Conservation (phyloP, 2,797 vertebrate species). For the Gambusia yucatana region DNA sequence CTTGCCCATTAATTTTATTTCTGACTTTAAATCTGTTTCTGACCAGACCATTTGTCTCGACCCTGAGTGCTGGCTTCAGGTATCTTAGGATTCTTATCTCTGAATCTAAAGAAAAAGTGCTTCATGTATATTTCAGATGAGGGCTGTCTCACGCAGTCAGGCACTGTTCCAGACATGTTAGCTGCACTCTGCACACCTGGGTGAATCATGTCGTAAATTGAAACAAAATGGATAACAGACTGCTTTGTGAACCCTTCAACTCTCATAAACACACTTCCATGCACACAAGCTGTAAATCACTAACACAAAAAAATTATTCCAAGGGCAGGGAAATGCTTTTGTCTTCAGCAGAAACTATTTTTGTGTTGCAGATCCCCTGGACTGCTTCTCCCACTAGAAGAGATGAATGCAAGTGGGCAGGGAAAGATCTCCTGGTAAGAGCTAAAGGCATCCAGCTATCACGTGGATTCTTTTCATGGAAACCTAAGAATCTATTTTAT, state of each 20-base stretch:
- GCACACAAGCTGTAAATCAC: constrained; percentile 41
- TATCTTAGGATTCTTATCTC: constrained; percentile 65
- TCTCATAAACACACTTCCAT: constrained; percentile 33
- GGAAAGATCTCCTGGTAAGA: constrained; percentile 95
- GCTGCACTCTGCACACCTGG: constrained; percentile 79
- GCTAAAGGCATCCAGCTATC: constrained; percentile 32
- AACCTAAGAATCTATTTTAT: neutral
- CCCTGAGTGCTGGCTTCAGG: constrained; percentile 47
- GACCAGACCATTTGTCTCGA: constrained; percentile 34
- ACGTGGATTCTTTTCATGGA: constrained; percentile 8
- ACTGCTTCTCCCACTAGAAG: constrained; percentile 89
- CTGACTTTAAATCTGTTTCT: constrained; percentile 28
- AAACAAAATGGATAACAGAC: constrained; percentile 82
- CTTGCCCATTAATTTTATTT: constrained; percentile 15
- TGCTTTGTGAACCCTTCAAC: constrained; percentile 63
- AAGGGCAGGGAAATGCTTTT: constrained; percentile 14
- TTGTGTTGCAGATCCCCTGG: constrained; percentile 90
- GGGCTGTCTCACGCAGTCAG: constrained; percentile 75
- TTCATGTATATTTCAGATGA: constrained; percentile 80
- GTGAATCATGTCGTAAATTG: constrained; percentile 83
- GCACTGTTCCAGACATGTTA: constrained; percentile 72
- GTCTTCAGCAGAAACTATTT: constrained; percentile 38
- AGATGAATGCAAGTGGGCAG: constrained; percentile 99
- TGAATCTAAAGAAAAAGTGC: constrained; percentile 73
- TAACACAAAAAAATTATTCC: constrained; percentile 16